These are phyloP conservation scores for Pristionchus maxplancki DNA, from an alignment of 2,888 invertebrate genomes.

Conservation along the genomic window DNA sequence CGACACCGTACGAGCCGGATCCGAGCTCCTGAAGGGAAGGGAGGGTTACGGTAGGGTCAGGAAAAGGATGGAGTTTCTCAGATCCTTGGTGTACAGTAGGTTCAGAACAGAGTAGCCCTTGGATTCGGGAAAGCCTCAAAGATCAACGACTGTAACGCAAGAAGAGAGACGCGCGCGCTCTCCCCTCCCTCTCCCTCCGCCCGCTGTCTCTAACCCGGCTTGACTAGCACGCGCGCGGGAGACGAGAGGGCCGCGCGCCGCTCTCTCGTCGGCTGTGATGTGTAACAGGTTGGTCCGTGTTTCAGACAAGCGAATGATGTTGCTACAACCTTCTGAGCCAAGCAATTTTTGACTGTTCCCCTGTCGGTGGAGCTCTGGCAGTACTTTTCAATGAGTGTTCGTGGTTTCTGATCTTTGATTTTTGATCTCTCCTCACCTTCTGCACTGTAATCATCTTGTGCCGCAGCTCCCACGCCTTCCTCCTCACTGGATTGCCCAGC, in stretches of 20 bases:
- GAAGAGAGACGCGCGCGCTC: background rate
- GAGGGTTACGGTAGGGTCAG: background rate
- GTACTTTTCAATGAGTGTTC: no score
- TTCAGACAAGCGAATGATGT: constrained; percentile 46
- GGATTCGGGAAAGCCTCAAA: no score
- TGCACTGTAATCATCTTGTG: constrained; percentile 57
- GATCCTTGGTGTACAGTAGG: no score
- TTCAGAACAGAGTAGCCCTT: no score
- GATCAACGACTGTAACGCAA: no score
- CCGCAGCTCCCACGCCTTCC: constrained; percentile 60
- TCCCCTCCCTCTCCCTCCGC: background rate
- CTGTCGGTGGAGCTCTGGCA: background rate
- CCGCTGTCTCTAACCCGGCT: background rate
- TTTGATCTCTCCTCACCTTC: constrained; percentile 46
- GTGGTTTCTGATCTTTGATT: background rate
- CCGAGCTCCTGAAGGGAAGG: constrained; percentile 54
- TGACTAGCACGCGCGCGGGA: background rate
- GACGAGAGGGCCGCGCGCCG: no score
- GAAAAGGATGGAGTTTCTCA: no score
- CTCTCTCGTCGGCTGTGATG: background rate
- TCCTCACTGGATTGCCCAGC: constrained; percentile 54
- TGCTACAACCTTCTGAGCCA: constrained; percentile 43
- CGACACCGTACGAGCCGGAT: constrained; percentile 57
- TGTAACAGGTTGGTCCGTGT: constrained; percentile 32
- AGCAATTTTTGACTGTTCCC: background rate